Evolutionary conservation across 2,113 vertebrate species (phyloP).

Genomic region (Rhynchopsitta pachyrhyncha): DNA sequence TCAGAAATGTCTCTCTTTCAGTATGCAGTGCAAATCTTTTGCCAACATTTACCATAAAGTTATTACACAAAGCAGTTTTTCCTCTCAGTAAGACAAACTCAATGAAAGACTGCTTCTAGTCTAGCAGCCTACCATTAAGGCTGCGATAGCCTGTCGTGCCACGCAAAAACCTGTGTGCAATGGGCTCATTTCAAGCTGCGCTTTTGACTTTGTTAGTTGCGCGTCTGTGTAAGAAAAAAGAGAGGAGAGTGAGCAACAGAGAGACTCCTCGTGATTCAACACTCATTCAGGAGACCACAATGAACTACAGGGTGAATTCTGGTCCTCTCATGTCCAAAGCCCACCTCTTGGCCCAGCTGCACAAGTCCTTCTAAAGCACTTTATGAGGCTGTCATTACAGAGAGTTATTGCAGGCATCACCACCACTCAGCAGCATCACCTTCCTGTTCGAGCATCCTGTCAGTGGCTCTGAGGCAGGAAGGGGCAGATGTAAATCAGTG

Average conservation of each 20-base stretch:
- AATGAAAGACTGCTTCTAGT: conserved; percentile 85
- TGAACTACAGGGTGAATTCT: conserved; percentile 14
- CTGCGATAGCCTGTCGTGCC: conserved; percentile 74
- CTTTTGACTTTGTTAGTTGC: conserved; percentile 70
- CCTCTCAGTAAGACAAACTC: conserved; percentile 85
- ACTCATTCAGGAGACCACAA: conserved; percentile 39
- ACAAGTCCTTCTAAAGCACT: conserved; percentile 1
- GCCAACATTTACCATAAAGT: conserved; percentile 89
- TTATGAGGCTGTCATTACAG: neutral
- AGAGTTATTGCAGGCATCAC: neutral
- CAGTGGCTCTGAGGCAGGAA: neutral
- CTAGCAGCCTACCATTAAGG: conserved; percentile 76
- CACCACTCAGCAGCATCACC: neutral
- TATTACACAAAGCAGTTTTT: conserved; percentile 92
- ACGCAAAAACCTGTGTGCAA: conserved; percentile 77
- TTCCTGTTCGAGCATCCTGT: neutral
- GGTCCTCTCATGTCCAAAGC: conserved; percentile 25
- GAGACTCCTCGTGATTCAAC: neutral
- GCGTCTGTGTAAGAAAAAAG: conserved; percentile 51
- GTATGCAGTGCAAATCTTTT: conserved; percentile 86
- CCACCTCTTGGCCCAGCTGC: neutral
- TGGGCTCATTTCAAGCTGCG: conserved; percentile 68
- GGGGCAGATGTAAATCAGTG: neutral
- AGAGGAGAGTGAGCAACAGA: neutral
- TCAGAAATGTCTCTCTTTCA: conserved; percentile 93